phyloP scores from a whole-genome alignment of 37 sponge, comb jelly and placozoan species.

The Agelas oroides region DNA sequence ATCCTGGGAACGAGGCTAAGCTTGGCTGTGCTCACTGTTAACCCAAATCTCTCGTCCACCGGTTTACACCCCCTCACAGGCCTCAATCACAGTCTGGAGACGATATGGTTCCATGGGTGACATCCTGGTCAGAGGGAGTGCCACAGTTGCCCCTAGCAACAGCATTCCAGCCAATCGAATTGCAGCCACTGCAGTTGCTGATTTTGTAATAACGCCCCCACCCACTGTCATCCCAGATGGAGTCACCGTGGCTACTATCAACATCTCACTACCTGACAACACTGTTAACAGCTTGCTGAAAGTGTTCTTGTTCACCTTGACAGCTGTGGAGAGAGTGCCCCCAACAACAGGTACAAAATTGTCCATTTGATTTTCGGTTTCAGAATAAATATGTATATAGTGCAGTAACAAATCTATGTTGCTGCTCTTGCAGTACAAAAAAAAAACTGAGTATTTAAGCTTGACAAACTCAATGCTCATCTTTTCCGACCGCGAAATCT shows the following conservation, averaged over 20 bases:
- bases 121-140: conserved; percentile 70
- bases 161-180: conserved; percentile 28
- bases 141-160: background rate
- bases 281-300: conserved; percentile 23
- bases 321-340: conserved; percentile 33
- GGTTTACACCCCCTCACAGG: conserved; percentile 3
- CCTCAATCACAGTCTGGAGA: conserved; percentile 59
- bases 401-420: too few relatives aligned
- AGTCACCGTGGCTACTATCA: conserved; percentile 50
- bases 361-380: too few relatives aligned
- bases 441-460: too few relatives aligned
- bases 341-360: too few relatives aligned
- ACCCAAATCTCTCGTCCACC: too few relatives aligned
- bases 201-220: conserved; percentile 33
- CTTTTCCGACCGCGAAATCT: too few relatives aligned
- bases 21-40: too few relatives aligned
- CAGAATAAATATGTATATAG: too few relatives aligned
- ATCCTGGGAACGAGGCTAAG: too few relatives aligned
- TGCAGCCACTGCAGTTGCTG: conserved; percentile 45
- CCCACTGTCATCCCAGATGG: conserved; percentile 62
- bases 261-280: conserved; percentile 63
- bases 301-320: conserved; percentile 70
- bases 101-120: conserved; percentile 69
- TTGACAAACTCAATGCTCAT: too few relatives aligned
- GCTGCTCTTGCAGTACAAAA: too few relatives aligned